phyloP scores from a whole-genome alignment of 2,113 vertebrate species.

The Riparia riparia region DNA sequence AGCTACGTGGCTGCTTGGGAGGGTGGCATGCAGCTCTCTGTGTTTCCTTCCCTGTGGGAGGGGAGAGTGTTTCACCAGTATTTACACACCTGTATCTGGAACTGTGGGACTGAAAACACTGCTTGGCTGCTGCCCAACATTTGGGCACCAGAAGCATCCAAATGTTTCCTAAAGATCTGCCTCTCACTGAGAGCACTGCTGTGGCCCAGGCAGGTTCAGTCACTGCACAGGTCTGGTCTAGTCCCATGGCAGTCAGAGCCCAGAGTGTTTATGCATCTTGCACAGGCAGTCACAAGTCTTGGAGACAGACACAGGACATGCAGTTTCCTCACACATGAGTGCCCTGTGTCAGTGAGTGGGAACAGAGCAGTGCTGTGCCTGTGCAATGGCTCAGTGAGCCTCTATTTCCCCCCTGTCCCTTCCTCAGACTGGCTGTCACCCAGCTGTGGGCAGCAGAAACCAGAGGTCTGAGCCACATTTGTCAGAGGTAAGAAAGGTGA shows the following conservation, averaged over 20 bases:
- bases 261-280: neutral
- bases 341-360: neutral
- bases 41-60: neutral
- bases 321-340: neutral
- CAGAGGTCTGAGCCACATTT: neutral
- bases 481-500: neutral
- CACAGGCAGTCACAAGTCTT: neutral
- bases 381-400: neutral
- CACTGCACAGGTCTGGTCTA: neutral
- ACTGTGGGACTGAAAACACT: neutral
- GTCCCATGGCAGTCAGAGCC: neutral
- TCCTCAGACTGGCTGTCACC: neutral
- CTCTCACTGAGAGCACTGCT: neutral
- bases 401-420: fast-evolving
- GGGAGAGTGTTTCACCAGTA: neutral
- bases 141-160: fast-evolving
- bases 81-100: neutral
- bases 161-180: neutral
- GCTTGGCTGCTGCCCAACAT: neutral
- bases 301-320: neutral
- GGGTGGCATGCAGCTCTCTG: neutral
- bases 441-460: neutral
- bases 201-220: fast-evolving
- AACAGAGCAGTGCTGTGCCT: neutral
- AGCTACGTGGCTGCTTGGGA: fast-evolving